Conservation (phyloP, 2,113 vertebrate species). For the Emberiza fucata region DNA sequence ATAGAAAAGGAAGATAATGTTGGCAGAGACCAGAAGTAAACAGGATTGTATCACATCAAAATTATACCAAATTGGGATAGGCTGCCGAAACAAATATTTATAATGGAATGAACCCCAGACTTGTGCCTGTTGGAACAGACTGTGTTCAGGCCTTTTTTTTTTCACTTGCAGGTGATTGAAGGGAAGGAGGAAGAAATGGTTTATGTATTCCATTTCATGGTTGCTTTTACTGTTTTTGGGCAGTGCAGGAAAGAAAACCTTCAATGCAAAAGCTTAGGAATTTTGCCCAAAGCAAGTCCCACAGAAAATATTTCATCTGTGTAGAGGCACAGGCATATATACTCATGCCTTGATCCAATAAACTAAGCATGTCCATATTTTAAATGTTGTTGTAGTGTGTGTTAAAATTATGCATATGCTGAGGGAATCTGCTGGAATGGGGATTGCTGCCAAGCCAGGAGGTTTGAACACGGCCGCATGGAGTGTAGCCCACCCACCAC, state of each 20-base stretch:
- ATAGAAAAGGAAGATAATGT: neutral
- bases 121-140: neutral
- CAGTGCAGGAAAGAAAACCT: neutral
- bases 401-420: neutral
- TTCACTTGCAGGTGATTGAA: neutral
- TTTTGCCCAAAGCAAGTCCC: neutral
- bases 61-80: neutral
- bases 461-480: neutral
- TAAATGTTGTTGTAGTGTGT: neutral
- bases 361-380: neutral
- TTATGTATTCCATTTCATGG: neutral
- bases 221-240: neutral
- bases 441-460: neutral
- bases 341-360: neutral
- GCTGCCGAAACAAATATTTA: slow-evolving; percentile 4
- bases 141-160: neutral
- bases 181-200: neutral
- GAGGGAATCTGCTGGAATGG: neutral
- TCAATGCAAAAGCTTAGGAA: neutral
- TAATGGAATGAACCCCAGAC: neutral
- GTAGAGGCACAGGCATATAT: neutral
- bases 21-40: neutral
- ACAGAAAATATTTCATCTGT: neutral
- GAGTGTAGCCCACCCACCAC: neutral
- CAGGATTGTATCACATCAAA: neutral